phyloP scores from a whole-genome alignment of 2,888 invertebrate species.

The Blomia tropicalis region DNA sequence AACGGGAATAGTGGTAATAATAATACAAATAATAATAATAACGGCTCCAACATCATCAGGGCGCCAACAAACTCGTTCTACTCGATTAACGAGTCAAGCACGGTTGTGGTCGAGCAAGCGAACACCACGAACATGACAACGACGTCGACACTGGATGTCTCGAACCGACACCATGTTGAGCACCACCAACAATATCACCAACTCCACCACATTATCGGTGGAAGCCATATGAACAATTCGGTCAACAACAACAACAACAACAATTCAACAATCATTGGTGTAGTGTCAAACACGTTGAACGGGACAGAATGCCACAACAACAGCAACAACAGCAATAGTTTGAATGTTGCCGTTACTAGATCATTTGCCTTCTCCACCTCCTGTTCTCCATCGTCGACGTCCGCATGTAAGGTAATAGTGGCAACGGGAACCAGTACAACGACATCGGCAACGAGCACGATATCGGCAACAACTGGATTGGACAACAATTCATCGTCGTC shows the following conservation, averaged over 20 bases:
- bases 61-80: constrained; percentile 12
- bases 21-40: background rate
- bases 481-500: constrained; percentile 1
- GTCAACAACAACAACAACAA: background rate
- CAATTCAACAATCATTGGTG: background rate
- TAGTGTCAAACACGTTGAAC: background rate
- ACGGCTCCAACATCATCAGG: background rate
- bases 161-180: too few species aligned
- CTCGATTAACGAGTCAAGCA: constrained; percentile 9
- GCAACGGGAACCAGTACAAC: background rate
- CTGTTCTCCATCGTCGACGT: background rate
- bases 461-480: background rate
- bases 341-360: background rate
- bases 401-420: constrained; percentile 5
- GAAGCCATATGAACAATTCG: constrained; percentile 3
- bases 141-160: constrained; percentile 3
- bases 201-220: too few species aligned
- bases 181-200: background rate
- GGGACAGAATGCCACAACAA: background rate
- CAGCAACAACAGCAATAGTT: too few species aligned
- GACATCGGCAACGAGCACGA: background rate
- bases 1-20: too few species aligned
- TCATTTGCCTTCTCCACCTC: background rate
- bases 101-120: background rate
- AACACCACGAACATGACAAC: background rate